Conservation (phyloP, 2,113 vertebrate genomes). For the Hippocampus guttulatus region DNA sequence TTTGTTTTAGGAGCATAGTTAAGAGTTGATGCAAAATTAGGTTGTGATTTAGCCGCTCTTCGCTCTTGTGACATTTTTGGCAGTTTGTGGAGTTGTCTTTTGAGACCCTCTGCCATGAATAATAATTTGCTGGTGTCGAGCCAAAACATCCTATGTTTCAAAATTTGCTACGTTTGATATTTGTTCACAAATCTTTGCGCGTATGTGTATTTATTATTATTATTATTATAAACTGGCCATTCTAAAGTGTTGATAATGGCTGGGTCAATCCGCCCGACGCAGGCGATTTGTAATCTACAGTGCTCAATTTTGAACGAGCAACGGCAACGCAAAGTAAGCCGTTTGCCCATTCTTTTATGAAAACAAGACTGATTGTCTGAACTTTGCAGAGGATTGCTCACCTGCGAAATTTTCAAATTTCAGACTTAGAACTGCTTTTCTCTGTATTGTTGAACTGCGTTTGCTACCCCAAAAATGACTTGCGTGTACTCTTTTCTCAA, state of each 20-base stretch:
- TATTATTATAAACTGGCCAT: too few relatives aligned
- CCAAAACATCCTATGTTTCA: too few relatives aligned
- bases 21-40: neutral
- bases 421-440: too few relatives aligned
- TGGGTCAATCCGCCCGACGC: too few relatives aligned
- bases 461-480: too few relatives aligned
- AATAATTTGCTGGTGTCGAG: neutral
- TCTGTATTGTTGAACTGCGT: too few relatives aligned
- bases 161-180: too few relatives aligned
- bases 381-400: neutral
- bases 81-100: neutral
- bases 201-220: too few relatives aligned
- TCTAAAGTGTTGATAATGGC: too few relatives aligned
- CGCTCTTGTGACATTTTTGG: neutral
- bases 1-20: neutral
- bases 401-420: neutral
- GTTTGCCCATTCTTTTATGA: neutral
- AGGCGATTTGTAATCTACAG: neutral
- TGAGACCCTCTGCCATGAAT: neutral
- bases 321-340: neutral
- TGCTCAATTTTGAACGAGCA: neutral
- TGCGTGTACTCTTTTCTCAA: neutral
- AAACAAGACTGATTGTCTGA: neutral
- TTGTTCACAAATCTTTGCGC: too few relatives aligned
- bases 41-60: neutral